Evolutionary conservation across 37 sponge, comb jelly and placozoan genomes (phyloP), one percentile per base, ranked within the genome.

Genomic region (Haliclona indistincta): DNA sequence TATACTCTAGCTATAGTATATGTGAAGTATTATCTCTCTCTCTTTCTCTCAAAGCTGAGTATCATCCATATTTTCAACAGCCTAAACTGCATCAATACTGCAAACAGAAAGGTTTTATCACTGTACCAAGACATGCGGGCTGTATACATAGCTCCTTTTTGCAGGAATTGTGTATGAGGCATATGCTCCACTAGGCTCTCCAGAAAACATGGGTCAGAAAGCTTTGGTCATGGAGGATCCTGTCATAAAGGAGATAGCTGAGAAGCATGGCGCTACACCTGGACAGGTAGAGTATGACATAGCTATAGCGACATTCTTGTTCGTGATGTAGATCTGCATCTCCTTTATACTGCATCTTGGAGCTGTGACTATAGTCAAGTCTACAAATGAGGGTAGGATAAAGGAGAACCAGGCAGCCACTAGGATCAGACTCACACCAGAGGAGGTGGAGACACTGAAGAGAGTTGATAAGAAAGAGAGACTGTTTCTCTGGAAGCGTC

Each of bases 201-300:
- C 94, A 3, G 36, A 23, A 23, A 53, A 70, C 47, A 65, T 0
- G 20, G 63, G 42, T 4, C 65, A 54, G 2, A 84, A 86, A 0
- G 71, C 83, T 25, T 61, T 55, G 19, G 60, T 94, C 30, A 42
- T 94, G 83, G 91, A 78, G 0, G 84, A 94, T 45, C 81, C 75
- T 3, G 81, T 70, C 2, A 62, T 94, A 34, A 78, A 69, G 54
- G 77, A 75, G 39, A 77, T 94, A 36, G 84, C 88, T 49, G 77
- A 22, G 30, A 89, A 89, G 52, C 73, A 76, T 60, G 76, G 43
- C 17, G 83, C 73, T 47, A 83, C 94, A 19, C 39, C 81, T 43
- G 94, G 87, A 42, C 94, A 94, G 82, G 91, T 90, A 38, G 7
- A 58, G 7, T 58, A n/a, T n/a, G n/a, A n/a, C n/a, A n/a, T n/a